Evolutionary conservation across 2,888 invertebrate species (phyloP).

Genomic region (Catocala nupta): DNA sequence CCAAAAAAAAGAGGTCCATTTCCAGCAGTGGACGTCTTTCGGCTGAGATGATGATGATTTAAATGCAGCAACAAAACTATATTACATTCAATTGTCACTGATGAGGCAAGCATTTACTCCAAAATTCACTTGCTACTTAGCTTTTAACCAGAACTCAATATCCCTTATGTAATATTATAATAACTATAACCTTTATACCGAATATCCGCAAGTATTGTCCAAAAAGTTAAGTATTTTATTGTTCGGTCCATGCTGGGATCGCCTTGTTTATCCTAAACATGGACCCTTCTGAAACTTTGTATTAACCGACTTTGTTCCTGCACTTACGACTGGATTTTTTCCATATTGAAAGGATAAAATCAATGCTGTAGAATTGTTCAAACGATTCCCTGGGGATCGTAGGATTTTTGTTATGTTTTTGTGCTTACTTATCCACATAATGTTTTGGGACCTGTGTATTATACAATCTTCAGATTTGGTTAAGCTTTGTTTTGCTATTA

Average conservation of each 20-base stretch:
- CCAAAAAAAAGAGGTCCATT: no score
- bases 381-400: slow-evolving; percentile 19
- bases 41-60: no score
- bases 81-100: no score
- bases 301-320: slow-evolving; percentile 44
- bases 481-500: no score
- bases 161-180: slow-evolving; percentile 3
- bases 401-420: slow-evolving; percentile 8
- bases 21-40: no score
- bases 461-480: neutral
- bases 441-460: neutral
- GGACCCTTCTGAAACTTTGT: slow-evolving; percentile 37
- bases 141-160: neutral
- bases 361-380: slow-evolving; percentile 38
- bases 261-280: slow-evolving; percentile 40
- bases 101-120: no score
- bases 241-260: slow-evolving; percentile 41
- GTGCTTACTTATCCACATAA: slow-evolving; percentile 3
- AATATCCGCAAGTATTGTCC: slow-evolving; percentile 6
- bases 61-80: no score
- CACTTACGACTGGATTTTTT: slow-evolving; percentile 31
- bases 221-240: slow-evolving; percentile 50
- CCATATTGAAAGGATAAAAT: slow-evolving; percentile 40
- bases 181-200: neutral
- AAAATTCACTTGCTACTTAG: no score